phyloP scores from a whole-genome alignment of 2,797 vertebrate species.

The Leucoraja ocellata region DNA sequence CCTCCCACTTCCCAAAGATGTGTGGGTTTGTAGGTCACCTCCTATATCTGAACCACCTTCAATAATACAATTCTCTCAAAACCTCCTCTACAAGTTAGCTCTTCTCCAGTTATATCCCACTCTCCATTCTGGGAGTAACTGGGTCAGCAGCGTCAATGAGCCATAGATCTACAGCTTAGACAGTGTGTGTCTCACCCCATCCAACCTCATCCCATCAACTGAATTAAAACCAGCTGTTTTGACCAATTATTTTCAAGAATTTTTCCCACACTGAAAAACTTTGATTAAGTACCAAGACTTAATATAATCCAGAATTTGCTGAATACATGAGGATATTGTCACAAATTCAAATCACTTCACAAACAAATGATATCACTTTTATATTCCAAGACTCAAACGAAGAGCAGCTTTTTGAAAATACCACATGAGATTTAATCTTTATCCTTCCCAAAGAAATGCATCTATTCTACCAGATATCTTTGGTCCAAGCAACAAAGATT shows the following conservation, averaged over 20 bases:
- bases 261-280: neutral
- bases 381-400: neutral
- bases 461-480: neutral
- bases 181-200: neutral
- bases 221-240: neutral
- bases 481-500: neutral
- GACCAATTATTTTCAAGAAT: neutral
- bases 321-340: neutral
- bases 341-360: neutral
- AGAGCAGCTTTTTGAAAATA: neutral
- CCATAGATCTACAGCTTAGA: neutral
- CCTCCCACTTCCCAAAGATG: no score
- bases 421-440: neutral
- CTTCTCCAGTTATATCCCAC: neutral
- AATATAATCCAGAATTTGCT: neutral
- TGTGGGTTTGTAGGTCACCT: neutral
- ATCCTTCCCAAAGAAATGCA: neutral
- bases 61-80: neutral
- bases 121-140: neutral
- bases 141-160: neutral
- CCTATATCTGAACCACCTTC: neutral
- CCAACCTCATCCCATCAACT: neutral
- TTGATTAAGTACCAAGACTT: neutral
- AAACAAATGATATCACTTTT: neutral
- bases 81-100: neutral